These are phyloP conservation scores for Chrysolina americana DNA, from an alignment of 2,888 invertebrate species.

Conservation along the genomic window DNA sequence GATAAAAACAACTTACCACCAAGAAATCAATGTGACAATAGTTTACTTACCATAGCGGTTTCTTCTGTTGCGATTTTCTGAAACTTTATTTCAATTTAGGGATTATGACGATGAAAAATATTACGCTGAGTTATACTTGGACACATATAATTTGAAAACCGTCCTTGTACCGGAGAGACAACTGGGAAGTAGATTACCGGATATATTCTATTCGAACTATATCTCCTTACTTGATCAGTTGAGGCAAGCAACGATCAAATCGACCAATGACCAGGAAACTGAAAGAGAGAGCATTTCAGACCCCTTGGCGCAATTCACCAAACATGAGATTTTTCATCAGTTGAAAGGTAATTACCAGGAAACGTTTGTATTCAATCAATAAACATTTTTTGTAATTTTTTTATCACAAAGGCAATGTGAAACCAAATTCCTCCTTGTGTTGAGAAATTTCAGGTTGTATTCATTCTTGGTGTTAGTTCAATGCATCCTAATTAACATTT, in stretches of 20 bases:
- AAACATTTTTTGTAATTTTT: too few relatives aligned
- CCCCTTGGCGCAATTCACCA: constrained; percentile 38
- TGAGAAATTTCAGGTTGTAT: too few relatives aligned
- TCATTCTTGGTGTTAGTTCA: too few relatives aligned
- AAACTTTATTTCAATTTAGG: constrained; percentile 55
- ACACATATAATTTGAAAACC: constrained; percentile 65
- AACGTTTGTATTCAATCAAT: too few relatives aligned
- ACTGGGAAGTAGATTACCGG: constrained; percentile 64
- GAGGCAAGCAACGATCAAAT: constrained; percentile 12
- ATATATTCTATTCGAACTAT: constrained; percentile 62
- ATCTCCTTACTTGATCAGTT: constrained; percentile 55
- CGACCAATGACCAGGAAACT: constrained; percentile 23
- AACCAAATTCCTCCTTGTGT: too few relatives aligned
- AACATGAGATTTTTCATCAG: constrained; percentile 41
- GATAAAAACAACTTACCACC: too few relatives aligned
- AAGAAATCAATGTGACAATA: too few relatives aligned
- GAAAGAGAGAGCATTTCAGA: constrained; percentile 36
- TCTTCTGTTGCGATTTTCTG: not conserved
- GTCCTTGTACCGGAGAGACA: constrained; percentile 66
- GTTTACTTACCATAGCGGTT: too few relatives aligned
- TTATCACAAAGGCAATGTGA: too few relatives aligned
- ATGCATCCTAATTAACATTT: too few relatives aligned
- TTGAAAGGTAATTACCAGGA: constrained; percentile 38
- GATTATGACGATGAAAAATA: constrained; percentile 63
- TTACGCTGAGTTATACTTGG: constrained; percentile 61